A percentile compares a stretch with the other conserved stretches of the same genome.
These are phyloP conservation scores for Pediacus dermestoides DNA, from an alignment of 2,888 invertebrate species.

Conservation along the genomic window DNA sequence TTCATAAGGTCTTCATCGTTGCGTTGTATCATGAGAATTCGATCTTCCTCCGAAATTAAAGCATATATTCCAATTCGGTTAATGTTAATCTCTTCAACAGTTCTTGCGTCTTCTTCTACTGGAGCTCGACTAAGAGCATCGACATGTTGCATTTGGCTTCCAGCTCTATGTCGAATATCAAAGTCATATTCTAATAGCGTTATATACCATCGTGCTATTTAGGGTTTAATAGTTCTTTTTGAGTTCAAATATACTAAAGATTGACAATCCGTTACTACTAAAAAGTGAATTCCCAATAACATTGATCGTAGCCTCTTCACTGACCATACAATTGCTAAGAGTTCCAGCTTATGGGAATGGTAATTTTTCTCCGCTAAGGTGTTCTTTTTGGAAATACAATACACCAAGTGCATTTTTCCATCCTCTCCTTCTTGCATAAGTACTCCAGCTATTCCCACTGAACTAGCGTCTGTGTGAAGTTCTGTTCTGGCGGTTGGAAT, in stretches of 20 bases:
- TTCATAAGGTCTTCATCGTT: conserved; percentile 15
- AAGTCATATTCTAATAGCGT: conserved; percentile 26
- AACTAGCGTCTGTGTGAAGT: neutral
- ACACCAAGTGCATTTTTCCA: conserved; percentile 4
- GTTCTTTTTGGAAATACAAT: conserved; percentile 26
- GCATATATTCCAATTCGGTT: conserved; percentile 13
- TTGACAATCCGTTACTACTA: conserved; percentile 32
- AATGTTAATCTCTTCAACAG: conserved; percentile 10
- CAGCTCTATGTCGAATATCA: conserved; percentile 25
- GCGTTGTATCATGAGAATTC: conserved; percentile 15
- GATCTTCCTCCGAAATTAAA: conserved; percentile 15
- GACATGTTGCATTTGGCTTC: conserved; percentile 26
- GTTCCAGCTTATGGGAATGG: conserved; percentile 28
- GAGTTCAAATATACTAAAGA: conserved; percentile 26
- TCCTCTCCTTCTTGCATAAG: conserved; percentile 7
- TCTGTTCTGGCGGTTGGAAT: conserved; percentile 3
- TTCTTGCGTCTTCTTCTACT: conserved; percentile 13
- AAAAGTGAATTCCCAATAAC: conserved; percentile 18
- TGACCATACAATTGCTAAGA: conserved; percentile 30
- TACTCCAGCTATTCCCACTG: neutral
- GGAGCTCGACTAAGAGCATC: conserved; percentile 30
- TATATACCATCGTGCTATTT: conserved; percentile 27
- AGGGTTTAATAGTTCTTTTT: conserved; percentile 28
- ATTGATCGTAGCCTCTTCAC: conserved; percentile 27
- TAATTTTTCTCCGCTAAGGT: conserved; percentile 28